phyloP scores from a whole-genome alignment of 1,140 invertebrate species.

The Caenorhabditis remanei region DNA sequence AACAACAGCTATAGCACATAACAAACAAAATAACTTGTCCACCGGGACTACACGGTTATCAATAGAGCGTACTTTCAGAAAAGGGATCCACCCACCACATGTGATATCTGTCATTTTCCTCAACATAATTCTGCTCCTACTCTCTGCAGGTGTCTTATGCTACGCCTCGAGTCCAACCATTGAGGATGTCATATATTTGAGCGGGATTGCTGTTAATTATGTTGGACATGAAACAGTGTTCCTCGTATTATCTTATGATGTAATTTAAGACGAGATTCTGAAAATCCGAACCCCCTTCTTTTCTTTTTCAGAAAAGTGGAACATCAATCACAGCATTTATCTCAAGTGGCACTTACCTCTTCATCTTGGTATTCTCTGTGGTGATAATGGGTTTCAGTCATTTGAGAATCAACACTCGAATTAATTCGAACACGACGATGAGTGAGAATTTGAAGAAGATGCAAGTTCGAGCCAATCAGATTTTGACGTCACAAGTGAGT shows the following conservation, averaged over 20 bases:
- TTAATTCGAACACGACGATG: neutral
- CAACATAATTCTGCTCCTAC: neutral
- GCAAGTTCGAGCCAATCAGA: neutral
- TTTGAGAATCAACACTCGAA: neutral
- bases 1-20: no score
- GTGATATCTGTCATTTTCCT: neutral
- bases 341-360: neutral
- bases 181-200: neutral
- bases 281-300: neutral
- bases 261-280: neutral
- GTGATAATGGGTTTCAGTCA: neutral
- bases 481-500: neutral
- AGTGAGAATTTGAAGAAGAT: slow-evolving; percentile 37
- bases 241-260: slow-evolving; percentile 17
- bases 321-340: neutral
- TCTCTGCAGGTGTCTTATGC: neutral
- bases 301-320: neutral
- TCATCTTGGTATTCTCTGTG: neutral
- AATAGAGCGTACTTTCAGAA: neutral
- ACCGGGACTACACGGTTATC: neutral
- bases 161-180: neutral
- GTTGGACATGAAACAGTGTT: neutral
- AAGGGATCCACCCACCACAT: slow-evolving; percentile 2
- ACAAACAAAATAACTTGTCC: no score
- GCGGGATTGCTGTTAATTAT: slow-evolving; percentile 2